Evolutionary conservation across 2,888 invertebrate species (phyloP).

Genomic region (Pristionchus fissidentatus): DNA sequence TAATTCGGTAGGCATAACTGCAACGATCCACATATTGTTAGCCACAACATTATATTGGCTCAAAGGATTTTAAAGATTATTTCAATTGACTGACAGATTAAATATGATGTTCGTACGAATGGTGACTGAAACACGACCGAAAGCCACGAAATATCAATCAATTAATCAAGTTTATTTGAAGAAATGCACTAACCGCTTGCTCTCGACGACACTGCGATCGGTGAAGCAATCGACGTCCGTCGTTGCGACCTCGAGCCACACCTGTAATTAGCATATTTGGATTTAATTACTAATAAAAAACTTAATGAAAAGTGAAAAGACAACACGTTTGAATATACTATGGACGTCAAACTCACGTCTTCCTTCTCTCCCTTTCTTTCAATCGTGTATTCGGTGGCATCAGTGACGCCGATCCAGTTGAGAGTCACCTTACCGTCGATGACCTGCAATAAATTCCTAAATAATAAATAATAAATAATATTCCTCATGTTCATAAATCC

Average conservation of each 20-base stretch:
- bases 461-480: background rate
- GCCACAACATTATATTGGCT: background rate
- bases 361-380: conserved; percentile 54
- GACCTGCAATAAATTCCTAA: conserved; percentile 32
- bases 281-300: background rate
- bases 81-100: no score
- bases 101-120: no score
- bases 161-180: background rate
- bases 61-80: no score
- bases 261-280: conserved; percentile 43
- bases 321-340: background rate
- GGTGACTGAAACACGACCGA: no score
- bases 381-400: conserved; percentile 61
- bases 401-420: conserved; percentile 49
- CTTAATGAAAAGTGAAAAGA: background rate
- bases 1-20: conserved; percentile 44
- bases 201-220: conserved; percentile 69
- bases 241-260: conserved; percentile 72
- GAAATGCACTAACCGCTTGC: conserved; percentile 56
- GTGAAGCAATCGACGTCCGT: conserved; percentile 64
- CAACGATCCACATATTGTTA: no score
- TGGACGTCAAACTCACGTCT: background rate
- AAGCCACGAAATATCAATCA: no score
- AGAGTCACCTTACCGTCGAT: conserved; percentile 40
- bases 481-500: no score